phyloP scores from a whole-genome alignment of 2,113 vertebrate genomes.

The Seriola dumerili region DNA sequence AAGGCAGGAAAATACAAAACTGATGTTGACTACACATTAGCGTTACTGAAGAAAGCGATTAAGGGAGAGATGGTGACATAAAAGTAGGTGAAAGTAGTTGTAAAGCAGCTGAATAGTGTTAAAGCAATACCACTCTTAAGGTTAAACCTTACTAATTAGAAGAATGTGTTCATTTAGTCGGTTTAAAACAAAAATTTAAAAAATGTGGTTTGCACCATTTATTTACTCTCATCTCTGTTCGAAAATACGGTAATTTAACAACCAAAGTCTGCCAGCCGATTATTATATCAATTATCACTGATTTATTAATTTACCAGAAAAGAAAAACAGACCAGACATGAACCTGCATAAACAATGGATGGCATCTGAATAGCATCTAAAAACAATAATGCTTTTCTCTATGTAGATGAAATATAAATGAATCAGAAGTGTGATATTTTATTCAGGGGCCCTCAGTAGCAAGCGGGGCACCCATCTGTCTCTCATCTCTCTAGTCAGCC shows the following conservation, averaged over 20 bases:
- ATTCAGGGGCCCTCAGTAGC: constrained; percentile 73
- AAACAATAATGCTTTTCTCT: constrained; percentile 56
- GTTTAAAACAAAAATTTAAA: neutral
- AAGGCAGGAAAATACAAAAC: neutral
- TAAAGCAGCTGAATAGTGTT: too few relatives aligned
- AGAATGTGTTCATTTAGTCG: too few relatives aligned
- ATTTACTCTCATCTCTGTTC: neutral
- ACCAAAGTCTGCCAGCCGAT: constrained; percentile 3
- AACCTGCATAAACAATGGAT: constrained; percentile 41
- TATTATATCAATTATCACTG: neutral
- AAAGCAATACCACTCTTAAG: too few relatives aligned
- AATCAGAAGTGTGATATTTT: constrained; percentile 83
- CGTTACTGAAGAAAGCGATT: neutral
- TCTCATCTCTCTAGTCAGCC: constrained; percentile 79
- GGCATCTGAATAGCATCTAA: constrained; percentile 39
- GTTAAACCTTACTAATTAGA: too few relatives aligned
- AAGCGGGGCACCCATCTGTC: constrained; percentile 74
- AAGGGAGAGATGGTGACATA: too few relatives aligned
- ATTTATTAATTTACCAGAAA: constrained; percentile 13
- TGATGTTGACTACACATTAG: too few relatives aligned
- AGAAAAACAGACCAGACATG: constrained; percentile 11
- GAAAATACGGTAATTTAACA: neutral
- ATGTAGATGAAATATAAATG: constrained; percentile 79
- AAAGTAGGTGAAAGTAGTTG: neutral
- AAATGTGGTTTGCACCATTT: neutral